Evolutionary conservation across 2,113 vertebrate genomes (phyloP).

Genomic region (Lepus americanus): DNA sequence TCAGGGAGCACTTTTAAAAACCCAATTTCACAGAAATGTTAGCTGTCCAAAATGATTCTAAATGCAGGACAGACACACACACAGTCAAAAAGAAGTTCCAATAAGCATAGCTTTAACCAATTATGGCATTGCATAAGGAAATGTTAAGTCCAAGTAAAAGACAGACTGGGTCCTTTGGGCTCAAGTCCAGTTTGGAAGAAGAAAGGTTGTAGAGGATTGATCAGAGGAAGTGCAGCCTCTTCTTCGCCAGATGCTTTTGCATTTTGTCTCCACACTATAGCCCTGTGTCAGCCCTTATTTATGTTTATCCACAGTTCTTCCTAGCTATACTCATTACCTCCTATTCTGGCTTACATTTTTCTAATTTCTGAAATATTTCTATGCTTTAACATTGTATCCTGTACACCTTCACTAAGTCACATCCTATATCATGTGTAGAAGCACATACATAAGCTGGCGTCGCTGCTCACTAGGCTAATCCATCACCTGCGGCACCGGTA

Average conservation of each 20-base stretch:
- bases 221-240: rapidly evolving
- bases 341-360: not conserved
- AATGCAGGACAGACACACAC: not conserved
- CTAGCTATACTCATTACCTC: not conserved
- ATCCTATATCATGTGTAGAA: not conserved
- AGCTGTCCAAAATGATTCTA: not conserved
- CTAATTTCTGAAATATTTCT: not conserved
- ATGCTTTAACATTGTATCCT: slow-evolving; percentile 31
- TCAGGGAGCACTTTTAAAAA: slow-evolving; percentile 21
- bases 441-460: too few species aligned
- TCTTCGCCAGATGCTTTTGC: not conserved
- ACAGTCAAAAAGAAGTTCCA: not conserved
- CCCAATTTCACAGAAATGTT: not conserved
- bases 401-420: not conserved
- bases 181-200: not conserved
- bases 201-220: not conserved
- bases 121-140: not conserved
- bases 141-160: not conserved
- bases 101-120: not conserved
- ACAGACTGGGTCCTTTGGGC: not conserved
- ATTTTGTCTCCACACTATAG: not conserved
- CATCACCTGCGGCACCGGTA: too few species aligned
- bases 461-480: too few species aligned
- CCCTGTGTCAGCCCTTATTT: not conserved
- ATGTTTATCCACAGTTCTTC: not conserved